Base-by-base conservation (phyloP, 2,113 vertebrate species). In the Corydoras maculifer region DNA sequence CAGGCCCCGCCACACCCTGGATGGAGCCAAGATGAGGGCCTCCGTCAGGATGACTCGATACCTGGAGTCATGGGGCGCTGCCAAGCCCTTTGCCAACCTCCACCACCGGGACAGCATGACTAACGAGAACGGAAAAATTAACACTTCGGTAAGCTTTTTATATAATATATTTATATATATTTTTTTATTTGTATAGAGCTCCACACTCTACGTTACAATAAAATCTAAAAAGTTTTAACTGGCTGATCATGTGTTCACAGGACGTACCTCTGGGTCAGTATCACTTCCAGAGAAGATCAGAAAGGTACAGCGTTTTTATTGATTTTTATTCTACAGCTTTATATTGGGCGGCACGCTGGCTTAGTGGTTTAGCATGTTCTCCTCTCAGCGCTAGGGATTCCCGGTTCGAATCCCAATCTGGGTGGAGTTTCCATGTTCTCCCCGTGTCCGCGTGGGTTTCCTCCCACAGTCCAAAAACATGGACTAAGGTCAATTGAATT, bases 91-190 rank as follows among this genome's bases (percentile, higher is more conserved):
- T 14, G 96, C 96, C 64, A 95, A 99, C 80, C 82, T 99, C 72
- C 94, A 98, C 71, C 95, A 98, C 87, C 87, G 95, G 68, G 96
- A 98, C 89, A 99, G 95, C 89, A 97, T 99, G 95, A 96, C 94
- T 79, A 98, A 94, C 0, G 96, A 99, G 87, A 98, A 97, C 0
- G 95, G 94, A 83, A 96, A 96, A 88, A 98, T 98, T 87, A 96
- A 91, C 88, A 98, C 96, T 51, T 91, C 89, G 84, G 96, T 98
- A 86, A 72, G 71, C 58, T 70, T 68, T 49, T 13, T n/a, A 35
- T 50, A 15, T 30, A 18, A 12, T 48, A 25, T 31, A 18, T 10
- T 62, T 70, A 62, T 3, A 43, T 25, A 25, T 25, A 2, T 25
- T 1, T 25, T 25, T 25, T 25, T 25, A 25, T 25, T 25, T 25